Conservation (phyloP, 1,140 invertebrate species). For the Pseudobourletiella spinata region DNA sequence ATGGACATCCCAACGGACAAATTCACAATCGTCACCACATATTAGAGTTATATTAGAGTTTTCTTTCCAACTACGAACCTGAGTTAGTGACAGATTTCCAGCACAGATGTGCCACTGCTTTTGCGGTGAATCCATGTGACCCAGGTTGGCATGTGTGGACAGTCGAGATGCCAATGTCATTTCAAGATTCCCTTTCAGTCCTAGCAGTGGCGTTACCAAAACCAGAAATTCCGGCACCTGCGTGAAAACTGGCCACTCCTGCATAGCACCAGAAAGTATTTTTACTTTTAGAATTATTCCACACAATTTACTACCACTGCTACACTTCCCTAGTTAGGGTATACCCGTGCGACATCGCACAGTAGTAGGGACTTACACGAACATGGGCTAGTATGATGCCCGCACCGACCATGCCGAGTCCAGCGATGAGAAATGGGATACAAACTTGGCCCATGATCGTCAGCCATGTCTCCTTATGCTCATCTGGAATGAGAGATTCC, state of each 20-base stretch:
- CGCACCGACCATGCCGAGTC: constrained; percentile 77
- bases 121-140: constrained; percentile 58
- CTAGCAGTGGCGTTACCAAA: constrained; percentile 83
- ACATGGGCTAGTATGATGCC: constrained; percentile 75
- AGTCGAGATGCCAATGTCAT: constrained; percentile 93
- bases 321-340: no score
- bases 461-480: constrained; percentile 58
- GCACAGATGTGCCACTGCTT: constrained; percentile 71
- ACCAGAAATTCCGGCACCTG: constrained; percentile 78
- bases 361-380: constrained; percentile 40
- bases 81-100: constrained; percentile 81
- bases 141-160: constrained; percentile 82
- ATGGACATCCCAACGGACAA: no score
- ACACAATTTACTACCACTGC: no score
- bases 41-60: no score
- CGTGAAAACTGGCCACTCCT: constrained; percentile 72
- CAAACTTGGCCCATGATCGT: constrained; percentile 72
- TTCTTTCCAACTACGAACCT: constrained; percentile 53
- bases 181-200: constrained; percentile 92
- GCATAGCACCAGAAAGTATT: no score
- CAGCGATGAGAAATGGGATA: constrained; percentile 90
- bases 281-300: no score
- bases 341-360: no score
- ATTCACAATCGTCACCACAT: no score
- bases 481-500: constrained; percentile 26